Evolutionary conservation across 2,797 vertebrate species (phyloP), one percentile per base, ranked within the genome.

Genomic region (Anabas testudineus): DNA sequence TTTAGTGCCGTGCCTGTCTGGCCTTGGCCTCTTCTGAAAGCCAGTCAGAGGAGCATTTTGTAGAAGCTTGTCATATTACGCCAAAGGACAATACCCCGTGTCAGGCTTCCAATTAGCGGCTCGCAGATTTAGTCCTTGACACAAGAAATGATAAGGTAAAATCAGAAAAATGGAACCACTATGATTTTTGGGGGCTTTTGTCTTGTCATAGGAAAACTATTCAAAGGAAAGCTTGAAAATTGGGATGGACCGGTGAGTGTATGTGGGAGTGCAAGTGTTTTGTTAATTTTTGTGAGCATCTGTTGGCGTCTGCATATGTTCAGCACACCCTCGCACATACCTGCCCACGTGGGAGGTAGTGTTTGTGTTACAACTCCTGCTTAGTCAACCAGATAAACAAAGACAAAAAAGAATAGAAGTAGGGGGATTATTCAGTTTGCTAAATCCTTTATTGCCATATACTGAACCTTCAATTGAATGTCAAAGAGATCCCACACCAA

Each of bases 81-180:
- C 19, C 60, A 67, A 71, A 85, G 78, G 65, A 88, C 73, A 83
- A 85, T 66, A 69, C 53, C 39, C 57, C 18, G 12, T 72, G 79
- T 83, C 73, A 78, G 71, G 61, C 63, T 1, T 82, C 79, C 84
- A 85, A 90, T 90, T 87, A 87, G 74, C 2, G 53, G 69, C 49
- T 49, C 60, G 10, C 49, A n/a, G 48, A 59, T 67, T 72, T 57
- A 64, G 66, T 37, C 49, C 37, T 1, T 19, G 67, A 74, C 76
- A 60, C 8, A 36, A 67, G 65, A 72, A 86, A 66, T 46, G 68
- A 81, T 82, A 82, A 81, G 70, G 74, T 74, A 30, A 48, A 47
- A 66, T 36, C 59, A 62, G 60, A 57, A 48, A 59, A 83, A 64
- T 52, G 55, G 42, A 61, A 41, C 45, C 6, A 26, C 30, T 42